Percentiles rank a stretch among this genome's conserved stretches.
phyloP scores from a whole-genome alignment of 2,888 invertebrate species.

The Willowsia nigromaculata region DNA sequence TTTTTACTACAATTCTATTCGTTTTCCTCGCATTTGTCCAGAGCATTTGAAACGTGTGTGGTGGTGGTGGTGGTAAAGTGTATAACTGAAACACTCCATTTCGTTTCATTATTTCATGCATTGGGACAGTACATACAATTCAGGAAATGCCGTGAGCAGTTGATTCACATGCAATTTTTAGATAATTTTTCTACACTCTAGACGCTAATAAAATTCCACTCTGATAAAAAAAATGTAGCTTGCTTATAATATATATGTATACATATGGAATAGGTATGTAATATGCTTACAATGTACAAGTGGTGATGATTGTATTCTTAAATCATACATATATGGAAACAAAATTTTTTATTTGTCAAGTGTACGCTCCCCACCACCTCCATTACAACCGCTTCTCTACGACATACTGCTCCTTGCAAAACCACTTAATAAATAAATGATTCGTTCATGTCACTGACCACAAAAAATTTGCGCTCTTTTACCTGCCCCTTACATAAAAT shows the following conservation, averaged over 20 bases:
- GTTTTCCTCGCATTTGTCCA: constrained; percentile 9
- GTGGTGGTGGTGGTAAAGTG: background rate
- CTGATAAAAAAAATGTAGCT: constrained; percentile 65
- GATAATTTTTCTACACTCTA: constrained; percentile 78
- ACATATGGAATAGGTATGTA: background rate
- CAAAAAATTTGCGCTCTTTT: constrained; percentile 63
- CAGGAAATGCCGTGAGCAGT: constrained; percentile 77
- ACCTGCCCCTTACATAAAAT: constrained; percentile 60
- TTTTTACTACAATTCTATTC: constrained; percentile 4
- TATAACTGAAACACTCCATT: background rate
- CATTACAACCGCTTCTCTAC: background rate
- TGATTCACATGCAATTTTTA: constrained; percentile 78
- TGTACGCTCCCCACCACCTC: constrained; percentile 37
- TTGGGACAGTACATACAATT: constrained; percentile 46
- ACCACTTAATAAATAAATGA: constrained; percentile 71
- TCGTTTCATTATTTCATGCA: background rate
- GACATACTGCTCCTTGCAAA: constrained; percentile 54
- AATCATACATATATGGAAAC: constrained; percentile 69
- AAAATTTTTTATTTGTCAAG: constrained; percentile 64
- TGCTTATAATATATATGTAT: background rate
- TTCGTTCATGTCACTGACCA: constrained; percentile 71
- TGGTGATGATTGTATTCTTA: constrained; percentile 50
- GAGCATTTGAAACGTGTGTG: background rate
- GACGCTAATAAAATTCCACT: constrained; percentile 71
- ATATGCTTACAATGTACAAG: background rate